Evolutionary conservation across 2,888 invertebrate genomes (phyloP).

Genomic region (Sepiola atlantica): DNA sequence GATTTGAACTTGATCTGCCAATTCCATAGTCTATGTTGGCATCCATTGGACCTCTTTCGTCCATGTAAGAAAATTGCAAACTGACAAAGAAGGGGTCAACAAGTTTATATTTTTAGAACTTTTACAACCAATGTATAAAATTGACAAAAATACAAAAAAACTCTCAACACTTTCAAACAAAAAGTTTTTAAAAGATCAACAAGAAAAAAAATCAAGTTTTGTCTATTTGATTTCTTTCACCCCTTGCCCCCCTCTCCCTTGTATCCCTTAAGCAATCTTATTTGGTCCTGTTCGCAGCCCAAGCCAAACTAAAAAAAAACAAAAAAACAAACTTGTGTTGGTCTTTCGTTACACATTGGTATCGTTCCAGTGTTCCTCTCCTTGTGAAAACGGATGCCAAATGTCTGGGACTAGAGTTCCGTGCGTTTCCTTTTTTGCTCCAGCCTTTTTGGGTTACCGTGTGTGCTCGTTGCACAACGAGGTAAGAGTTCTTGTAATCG

Average conservation of each 20-base stretch:
- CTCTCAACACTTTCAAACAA: not conserved
- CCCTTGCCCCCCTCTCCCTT: not conserved
- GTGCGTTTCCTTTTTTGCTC: slow-evolving; percentile 9
- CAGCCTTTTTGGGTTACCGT: slow-evolving; percentile 4
- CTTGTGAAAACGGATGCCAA: slow-evolving; percentile 16
- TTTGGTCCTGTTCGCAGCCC: slow-evolving; percentile 12
- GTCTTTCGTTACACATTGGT: slow-evolving; percentile 10
- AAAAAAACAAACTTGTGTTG: not conserved
- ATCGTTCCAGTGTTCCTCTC: not conserved
- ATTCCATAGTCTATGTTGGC: no score
- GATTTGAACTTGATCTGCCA: no score
- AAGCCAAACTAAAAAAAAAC: not conserved
- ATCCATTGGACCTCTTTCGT: no score
- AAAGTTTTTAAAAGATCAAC: not conserved
- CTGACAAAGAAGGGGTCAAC: no score
- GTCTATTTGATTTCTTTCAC: not conserved
- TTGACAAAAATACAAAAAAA: not conserved
- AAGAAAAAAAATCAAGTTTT: not conserved
- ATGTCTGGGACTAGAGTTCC: slow-evolving; percentile 13
- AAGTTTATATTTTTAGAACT: no score
- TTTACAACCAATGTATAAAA: no score
- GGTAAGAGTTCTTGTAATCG: not conserved
- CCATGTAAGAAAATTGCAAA: no score
- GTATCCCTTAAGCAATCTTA: not conserved
- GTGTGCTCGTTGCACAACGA: not conserved